A percentile compares a stretch with the other conserved stretches of the same genome.
Conservation (phyloP, 2,888 invertebrate genomes). For the Spodoptera picta region DNA sequence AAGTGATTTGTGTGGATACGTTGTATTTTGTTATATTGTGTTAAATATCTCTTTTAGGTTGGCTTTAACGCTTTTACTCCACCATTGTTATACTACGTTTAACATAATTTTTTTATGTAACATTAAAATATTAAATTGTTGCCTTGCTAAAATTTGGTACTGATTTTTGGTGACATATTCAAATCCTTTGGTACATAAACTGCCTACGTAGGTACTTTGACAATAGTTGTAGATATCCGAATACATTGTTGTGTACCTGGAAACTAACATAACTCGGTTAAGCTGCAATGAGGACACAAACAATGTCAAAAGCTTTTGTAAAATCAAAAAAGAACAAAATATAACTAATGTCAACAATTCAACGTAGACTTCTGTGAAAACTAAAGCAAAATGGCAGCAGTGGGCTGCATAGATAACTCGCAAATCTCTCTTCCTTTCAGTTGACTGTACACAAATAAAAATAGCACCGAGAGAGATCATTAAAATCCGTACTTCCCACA, state of each 20-base stretch:
- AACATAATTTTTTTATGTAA: no score
- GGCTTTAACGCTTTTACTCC: no score
- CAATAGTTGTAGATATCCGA: no score
- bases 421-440: constrained; percentile 22
- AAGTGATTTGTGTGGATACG: constrained; percentile 32
- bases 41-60: no score
- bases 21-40: background rate
- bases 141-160: no score
- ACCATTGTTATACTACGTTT: background rate
- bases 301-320: background rate
- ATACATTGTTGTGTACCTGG: no score
- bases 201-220: no score
- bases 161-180: no score
- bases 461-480: constrained; percentile 52
- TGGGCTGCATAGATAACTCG: constrained; percentile 11
- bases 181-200: no score
- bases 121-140: no score
- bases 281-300: background rate
- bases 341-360: no score
- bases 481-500: constrained; percentile 46
- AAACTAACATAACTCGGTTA: background rate
- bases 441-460: constrained; percentile 29
- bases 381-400: background rate
- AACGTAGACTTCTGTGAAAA: no score
- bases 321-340: background rate